Conservation (phyloP, 1,140 invertebrate species). For the Helicoverpa armigera region DNA sequence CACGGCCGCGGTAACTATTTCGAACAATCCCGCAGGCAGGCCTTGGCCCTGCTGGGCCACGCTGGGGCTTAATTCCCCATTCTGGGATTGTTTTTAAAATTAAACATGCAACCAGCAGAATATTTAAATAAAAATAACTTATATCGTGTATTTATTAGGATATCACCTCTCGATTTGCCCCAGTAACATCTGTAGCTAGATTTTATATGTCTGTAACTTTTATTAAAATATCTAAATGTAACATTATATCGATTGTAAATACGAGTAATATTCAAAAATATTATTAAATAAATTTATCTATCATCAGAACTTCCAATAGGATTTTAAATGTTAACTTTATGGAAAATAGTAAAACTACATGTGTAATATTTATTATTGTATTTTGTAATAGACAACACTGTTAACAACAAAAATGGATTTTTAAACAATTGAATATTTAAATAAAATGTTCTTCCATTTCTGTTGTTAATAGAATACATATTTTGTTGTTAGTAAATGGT, state of each 20-base stretch:
- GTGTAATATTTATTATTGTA: slow-evolving; percentile 25
- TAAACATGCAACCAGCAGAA: too few species aligned
- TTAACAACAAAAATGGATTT: slow-evolving; percentile 17
- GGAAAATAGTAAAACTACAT: slow-evolving; percentile 25
- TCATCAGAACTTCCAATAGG: slow-evolving; percentile 43
- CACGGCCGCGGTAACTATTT: too few species aligned
- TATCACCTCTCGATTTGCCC: slow-evolving; percentile 37
- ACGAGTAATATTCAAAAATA: slow-evolving; percentile 12
- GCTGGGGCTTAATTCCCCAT: too few species aligned
- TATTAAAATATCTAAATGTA: slow-evolving; percentile 25
- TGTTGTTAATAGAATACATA: slow-evolving; percentile 1
- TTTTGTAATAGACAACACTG: slow-evolving; percentile 9
- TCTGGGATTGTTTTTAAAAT: too few species aligned
- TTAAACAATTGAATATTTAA: neutral
- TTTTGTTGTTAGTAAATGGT: slow-evolving; percentile 20
- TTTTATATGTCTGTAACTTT: slow-evolving; percentile 53
- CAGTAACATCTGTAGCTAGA: slow-evolving; percentile 43
- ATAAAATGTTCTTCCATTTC: neutral
- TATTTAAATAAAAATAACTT: neutral
- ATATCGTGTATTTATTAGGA: neutral
- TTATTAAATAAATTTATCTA: slow-evolving; percentile 4
- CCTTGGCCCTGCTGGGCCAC: too few species aligned
- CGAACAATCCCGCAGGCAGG: too few species aligned
- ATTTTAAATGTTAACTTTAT: slow-evolving; percentile 39
- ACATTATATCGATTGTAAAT: slow-evolving; percentile 9